These are phyloP conservation scores for Bombus breviceps DNA, from an alignment of 1,140 invertebrate species.

Conservation along the genomic window DNA sequence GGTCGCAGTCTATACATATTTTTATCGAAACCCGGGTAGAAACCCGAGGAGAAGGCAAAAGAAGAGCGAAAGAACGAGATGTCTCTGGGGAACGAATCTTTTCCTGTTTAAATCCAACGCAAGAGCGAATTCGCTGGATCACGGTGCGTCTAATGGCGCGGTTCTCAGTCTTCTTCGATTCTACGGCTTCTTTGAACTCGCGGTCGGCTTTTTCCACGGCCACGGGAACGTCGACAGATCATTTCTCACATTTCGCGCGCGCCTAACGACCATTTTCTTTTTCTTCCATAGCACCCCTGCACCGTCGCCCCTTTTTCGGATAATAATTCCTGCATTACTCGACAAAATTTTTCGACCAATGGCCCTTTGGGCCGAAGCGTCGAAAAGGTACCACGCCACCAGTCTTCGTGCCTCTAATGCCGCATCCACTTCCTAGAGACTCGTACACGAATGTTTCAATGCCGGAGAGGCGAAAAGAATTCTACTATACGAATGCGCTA, in stretches of 20 bases:
- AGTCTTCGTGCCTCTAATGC: conserved; percentile 15
- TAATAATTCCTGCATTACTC: conserved; percentile 80
- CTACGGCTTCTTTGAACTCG: conserved; percentile 75
- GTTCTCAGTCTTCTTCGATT: conserved; percentile 74
- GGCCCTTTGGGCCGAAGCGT: conserved; percentile 34
- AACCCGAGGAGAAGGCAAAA: neutral
- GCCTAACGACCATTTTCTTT: conserved; percentile 65
- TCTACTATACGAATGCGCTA: conserved; percentile 45
- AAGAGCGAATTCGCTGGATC: conserved; percentile 68
- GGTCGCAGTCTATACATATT: too few relatives aligned
- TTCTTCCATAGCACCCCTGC: conserved; percentile 16
- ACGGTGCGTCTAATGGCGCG: conserved; percentile 64
- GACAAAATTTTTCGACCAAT: conserved; percentile 72
- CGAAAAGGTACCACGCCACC: neutral
- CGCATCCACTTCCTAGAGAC: conserved; percentile 6
- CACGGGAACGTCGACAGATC: conserved; percentile 76
- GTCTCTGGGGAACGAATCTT: conserved; percentile 38
- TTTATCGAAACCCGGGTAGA: neutral
- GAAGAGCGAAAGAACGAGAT: neutral
- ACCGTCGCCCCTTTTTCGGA: conserved; percentile 50
- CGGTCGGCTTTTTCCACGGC: conserved; percentile 63
- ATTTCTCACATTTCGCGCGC: conserved; percentile 81
- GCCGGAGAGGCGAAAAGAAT: conserved; percentile 27
- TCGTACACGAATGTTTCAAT: conserved; percentile 13
- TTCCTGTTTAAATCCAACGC: conserved; percentile 12